These are phyloP conservation scores for Odocoileus hemionus DNA, from an alignment of 2,113 vertebrate species.

Conservation along the genomic window DNA sequence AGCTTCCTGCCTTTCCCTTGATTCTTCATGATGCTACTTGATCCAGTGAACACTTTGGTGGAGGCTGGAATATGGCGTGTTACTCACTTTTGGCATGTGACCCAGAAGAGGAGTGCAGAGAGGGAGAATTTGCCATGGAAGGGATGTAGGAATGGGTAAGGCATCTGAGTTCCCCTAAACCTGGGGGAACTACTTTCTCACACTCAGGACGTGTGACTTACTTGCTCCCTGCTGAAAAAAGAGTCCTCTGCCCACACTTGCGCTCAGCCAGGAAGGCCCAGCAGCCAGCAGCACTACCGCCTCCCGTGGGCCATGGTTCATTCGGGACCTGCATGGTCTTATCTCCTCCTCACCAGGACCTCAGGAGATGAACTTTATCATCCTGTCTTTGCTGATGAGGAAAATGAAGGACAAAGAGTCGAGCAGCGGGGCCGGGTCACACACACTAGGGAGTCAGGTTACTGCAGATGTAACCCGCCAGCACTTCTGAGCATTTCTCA, in stretches of 20 bases:
- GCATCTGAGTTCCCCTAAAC: background rate
- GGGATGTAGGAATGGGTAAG: background rate
- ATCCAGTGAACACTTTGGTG: background rate
- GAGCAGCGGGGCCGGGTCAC: background rate
- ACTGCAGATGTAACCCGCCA: background rate
- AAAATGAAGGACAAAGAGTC: background rate
- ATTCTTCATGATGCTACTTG: background rate
- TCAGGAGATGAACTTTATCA: background rate
- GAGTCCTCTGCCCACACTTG: background rate
- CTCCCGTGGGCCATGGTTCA: background rate
- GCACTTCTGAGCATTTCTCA: background rate
- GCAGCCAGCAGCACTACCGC: background rate
- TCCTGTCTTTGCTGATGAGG: background rate
- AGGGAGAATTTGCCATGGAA: background rate
- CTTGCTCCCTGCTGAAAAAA: background rate
- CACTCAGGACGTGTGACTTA: background rate
- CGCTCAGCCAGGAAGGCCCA: background rate
- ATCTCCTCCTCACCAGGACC: background rate
- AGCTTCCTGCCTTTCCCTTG: background rate
- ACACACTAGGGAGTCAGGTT: background rate
- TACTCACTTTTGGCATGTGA: background rate
- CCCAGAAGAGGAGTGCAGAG: background rate
- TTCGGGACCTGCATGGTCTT: rapidly evolving
- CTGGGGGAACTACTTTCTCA: background rate
- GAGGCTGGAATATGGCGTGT: background rate